phyloP scores from a whole-genome alignment of 2,888 invertebrate genomes.

The Teleogryllus oceanicus region DNA sequence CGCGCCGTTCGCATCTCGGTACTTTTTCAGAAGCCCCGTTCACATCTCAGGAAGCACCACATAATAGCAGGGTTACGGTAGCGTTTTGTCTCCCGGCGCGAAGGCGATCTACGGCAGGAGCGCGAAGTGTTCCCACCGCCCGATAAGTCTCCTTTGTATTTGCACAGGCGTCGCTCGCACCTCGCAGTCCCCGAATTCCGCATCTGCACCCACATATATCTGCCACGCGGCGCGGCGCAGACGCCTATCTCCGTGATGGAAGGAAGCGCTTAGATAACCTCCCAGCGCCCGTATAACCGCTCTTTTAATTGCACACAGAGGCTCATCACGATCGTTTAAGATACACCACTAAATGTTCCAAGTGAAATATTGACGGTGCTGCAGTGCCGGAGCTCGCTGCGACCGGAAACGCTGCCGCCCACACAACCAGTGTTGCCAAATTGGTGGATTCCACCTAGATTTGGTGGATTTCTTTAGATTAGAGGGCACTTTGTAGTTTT shows the following conservation, averaged over 20 bases:
- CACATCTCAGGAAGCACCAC: background rate
- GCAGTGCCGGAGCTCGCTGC: no score
- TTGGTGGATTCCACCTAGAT: no score
- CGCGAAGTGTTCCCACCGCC: background rate
- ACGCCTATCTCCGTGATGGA: background rate
- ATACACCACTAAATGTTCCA: background rate
- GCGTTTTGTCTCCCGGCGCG: background rate
- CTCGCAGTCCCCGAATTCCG: no score
- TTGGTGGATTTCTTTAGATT: no score
- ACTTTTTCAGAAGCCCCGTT: no score
- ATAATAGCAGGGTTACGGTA: background rate
- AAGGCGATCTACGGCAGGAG: background rate
- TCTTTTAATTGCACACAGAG: background rate
- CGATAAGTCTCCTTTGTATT: background rate
- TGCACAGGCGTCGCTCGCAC: background rate
- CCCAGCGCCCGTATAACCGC: background rate
- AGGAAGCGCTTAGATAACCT: background rate
- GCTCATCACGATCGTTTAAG: conserved; percentile 11
- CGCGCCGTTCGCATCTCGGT: no score
- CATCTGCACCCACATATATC: background rate
- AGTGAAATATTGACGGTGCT: no score
- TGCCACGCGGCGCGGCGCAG: background rate
- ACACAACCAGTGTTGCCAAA: background rate
- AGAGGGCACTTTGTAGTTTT: no score
- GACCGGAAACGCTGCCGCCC: background rate